A percentile compares a stretch with the other conserved stretches of the same genome.
phyloP scores from a whole-genome alignment of 2,113 vertebrate genomes.

The Thymallus thymallus region DNA sequence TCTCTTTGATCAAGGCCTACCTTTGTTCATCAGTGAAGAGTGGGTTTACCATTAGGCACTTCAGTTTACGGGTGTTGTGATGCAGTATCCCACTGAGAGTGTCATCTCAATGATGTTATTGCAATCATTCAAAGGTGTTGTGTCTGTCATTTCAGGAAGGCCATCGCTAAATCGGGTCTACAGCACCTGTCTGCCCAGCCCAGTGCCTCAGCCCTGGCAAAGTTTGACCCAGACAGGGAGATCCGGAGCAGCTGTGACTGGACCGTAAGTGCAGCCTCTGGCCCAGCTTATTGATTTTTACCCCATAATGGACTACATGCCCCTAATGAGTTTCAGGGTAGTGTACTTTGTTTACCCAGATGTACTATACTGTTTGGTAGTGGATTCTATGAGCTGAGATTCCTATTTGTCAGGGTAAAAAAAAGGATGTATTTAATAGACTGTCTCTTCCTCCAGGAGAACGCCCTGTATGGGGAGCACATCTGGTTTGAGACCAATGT shows the following conservation, averaged over 20 bases:
- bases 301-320: too few species aligned
- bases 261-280: constrained; percentile 81
- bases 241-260: constrained; percentile 88
- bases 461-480: constrained; percentile 88
- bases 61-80: neutral
- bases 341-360: too few species aligned
- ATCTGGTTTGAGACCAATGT: constrained; percentile 95
- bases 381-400: neutral
- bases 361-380: neutral
- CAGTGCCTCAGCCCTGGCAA: constrained; percentile 64
- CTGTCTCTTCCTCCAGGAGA: constrained; percentile 73
- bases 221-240: constrained; percentile 76
- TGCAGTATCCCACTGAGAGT: neutral
- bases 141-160: constrained; percentile 81
- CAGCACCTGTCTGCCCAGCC: constrained; percentile 83
- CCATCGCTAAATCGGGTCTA: constrained; percentile 88
- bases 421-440: too few species aligned
- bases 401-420: neutral
- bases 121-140: neutral
- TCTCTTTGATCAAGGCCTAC: too few species aligned
- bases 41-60: neutral
- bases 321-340: too few species aligned
- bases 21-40: neutral
- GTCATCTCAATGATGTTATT: neutral
- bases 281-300: neutral